Evolutionary conservation across 1,140 invertebrate genomes (phyloP).

Genomic region (Whitmania pigra): DNA sequence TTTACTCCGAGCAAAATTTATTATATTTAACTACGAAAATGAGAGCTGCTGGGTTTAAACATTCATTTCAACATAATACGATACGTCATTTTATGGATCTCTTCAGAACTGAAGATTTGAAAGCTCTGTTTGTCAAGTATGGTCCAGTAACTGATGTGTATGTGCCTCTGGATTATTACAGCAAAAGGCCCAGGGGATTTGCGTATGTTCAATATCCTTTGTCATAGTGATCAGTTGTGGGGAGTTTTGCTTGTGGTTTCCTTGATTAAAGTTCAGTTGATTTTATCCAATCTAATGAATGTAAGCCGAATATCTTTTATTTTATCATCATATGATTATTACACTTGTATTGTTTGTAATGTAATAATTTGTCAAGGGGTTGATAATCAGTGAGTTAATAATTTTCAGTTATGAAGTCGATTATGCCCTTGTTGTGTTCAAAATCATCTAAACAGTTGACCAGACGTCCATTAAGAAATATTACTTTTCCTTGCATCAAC

Average conservation of each 20-base stretch:
- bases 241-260: no score
- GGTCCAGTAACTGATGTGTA: conserved; percentile 46
- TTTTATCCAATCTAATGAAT: neutral
- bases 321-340: neutral
- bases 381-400: neutral
- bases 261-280: no score
- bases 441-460: no score
- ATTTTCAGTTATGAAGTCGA: neutral
- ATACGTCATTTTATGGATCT: neutral
- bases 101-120: conserved; percentile 31
- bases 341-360: neutral
- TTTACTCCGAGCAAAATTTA: neutral
- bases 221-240: no score
- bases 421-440: no score
- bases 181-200: conserved; percentile 43
- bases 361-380: neutral
- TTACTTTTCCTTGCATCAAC: no score
- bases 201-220: conserved; percentile 45
- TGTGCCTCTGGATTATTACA: conserved; percentile 46
- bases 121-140: conserved; percentile 45
- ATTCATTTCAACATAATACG: neutral
- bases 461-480: no score
- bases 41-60: neutral
- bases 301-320: neutral
- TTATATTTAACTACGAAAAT: neutral